Conservation (phyloP, 2,888 invertebrate genomes). For the Empis livida region DNA sequence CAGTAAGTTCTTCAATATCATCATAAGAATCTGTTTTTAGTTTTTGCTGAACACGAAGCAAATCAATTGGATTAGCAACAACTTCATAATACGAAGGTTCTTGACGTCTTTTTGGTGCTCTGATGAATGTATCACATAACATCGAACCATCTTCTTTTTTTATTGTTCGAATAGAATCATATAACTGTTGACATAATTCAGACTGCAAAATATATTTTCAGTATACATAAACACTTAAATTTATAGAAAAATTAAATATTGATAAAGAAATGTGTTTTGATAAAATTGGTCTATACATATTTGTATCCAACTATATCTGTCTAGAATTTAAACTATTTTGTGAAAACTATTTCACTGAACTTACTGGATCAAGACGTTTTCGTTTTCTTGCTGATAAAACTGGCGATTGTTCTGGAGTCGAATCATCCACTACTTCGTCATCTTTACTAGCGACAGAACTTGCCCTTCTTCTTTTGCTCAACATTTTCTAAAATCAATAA, state of each 20-base stretch:
- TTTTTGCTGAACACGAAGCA: conserved; percentile 87
- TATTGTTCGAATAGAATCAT: conserved; percentile 78
- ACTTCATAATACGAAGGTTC: conserved; percentile 87
- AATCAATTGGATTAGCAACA: conserved; percentile 88
- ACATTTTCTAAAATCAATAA: conserved; percentile 23
- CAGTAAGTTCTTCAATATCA: conserved; percentile 79
- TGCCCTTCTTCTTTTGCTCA: conserved; percentile 71
- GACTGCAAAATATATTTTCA: conserved; percentile 40
- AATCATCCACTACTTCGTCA: conserved; percentile 60
- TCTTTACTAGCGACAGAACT: conserved; percentile 68
- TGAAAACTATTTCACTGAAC: background rate
- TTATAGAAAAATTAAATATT: background rate
- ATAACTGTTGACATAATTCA: conserved; percentile 81
- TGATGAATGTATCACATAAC: conserved; percentile 86
- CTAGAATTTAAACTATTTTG: background rate
- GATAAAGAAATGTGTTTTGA: background rate
- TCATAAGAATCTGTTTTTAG: conserved; percentile 94
- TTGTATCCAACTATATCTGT: no score
- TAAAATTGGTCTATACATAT: no score
- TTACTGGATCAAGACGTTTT: conserved; percentile 64
- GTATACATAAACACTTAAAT: background rate
- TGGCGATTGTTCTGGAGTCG: conserved; percentile 35
- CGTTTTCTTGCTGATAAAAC: conserved; percentile 41
- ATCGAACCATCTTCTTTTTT: conserved; percentile 86
- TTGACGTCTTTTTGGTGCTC: conserved; percentile 86